Conservation (phyloP, 1,140 invertebrate species). For the Danaus plexippus region DNA sequence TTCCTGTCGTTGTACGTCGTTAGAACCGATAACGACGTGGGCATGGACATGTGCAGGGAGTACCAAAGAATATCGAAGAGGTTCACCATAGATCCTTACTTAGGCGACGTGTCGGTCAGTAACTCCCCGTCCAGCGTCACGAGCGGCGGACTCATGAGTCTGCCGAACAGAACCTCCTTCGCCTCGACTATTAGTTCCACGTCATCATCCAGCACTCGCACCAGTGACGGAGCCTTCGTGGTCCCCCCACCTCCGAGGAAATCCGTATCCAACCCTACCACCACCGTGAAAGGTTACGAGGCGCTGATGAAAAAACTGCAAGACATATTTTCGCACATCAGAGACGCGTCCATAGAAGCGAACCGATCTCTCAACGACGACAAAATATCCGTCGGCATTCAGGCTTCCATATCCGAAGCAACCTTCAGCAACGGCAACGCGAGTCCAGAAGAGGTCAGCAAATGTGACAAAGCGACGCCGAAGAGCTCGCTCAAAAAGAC, state of each 20-base stretch:
- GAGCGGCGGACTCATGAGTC: conserved; percentile 58
- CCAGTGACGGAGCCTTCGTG: conserved; percentile 63
- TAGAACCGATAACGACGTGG: conserved; percentile 61
- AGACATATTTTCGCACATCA: conserved; percentile 59
- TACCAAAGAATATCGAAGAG: conserved; percentile 65
- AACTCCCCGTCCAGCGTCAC: conserved; percentile 66
- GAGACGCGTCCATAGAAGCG: conserved; percentile 42
- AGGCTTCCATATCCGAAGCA: conserved; percentile 43
- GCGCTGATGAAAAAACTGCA: conserved; percentile 60
- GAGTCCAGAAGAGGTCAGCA: conserved; percentile 59
- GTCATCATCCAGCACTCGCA: conserved; percentile 54
- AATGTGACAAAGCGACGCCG: conserved; percentile 60
- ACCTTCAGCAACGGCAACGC: conserved; percentile 53
- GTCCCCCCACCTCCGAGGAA: conserved; percentile 64
- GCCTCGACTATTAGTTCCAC: conserved; percentile 50
- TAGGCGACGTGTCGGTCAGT: conserved; percentile 55
- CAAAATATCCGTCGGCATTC: conserved; percentile 54
- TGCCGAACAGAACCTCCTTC: conserved; percentile 64
- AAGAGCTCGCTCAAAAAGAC: conserved; percentile 69
- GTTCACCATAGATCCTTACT: conserved; percentile 61
- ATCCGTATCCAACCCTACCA: conserved; percentile 48
- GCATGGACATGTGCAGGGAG: conserved; percentile 64
- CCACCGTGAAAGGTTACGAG: conserved; percentile 61
- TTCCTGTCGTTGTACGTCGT: conserved; percentile 64
- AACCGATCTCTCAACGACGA: conserved; percentile 48